Conservation (phyloP, 2,113 vertebrate species). For the Blennius ocellaris region DNA sequence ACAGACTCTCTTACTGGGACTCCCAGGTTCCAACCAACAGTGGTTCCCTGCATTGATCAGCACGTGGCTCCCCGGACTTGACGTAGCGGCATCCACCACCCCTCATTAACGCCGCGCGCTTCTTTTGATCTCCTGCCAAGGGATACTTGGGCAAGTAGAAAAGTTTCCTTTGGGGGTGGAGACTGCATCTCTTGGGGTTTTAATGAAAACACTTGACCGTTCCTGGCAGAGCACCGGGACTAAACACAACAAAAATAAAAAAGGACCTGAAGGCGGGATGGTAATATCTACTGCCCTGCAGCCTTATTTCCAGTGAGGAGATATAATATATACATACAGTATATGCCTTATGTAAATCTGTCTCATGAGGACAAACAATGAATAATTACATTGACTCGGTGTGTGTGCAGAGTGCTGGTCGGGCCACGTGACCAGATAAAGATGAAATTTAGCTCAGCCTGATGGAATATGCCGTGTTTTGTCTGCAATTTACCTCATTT, state of each 20-base stretch:
- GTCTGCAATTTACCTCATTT: constrained; percentile 47
- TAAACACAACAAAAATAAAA: constrained; percentile 48
- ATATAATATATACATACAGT: constrained; percentile 22
- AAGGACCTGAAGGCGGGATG: constrained; percentile 46
- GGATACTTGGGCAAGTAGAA: constrained; percentile 49
- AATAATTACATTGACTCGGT: constrained; percentile 46
- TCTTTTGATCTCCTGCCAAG: constrained; percentile 56
- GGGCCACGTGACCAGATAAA: constrained; percentile 26
- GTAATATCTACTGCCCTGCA: constrained; percentile 32
- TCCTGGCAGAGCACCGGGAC: constrained; percentile 25
- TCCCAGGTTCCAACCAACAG: background rate
- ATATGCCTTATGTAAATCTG: constrained; percentile 32
- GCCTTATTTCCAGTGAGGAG: constrained; percentile 25
- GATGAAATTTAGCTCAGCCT: constrained; percentile 46
- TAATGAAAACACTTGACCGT: constrained; percentile 56
- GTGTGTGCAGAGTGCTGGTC: constrained; percentile 11
- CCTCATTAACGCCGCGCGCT: constrained; percentile 49
- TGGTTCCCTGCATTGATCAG: constrained; percentile 31
- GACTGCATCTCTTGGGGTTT: constrained; percentile 53
- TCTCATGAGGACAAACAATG: constrained; percentile 49
- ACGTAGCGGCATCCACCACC: background rate
- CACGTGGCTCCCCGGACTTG: constrained; percentile 5
- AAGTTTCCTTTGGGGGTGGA: constrained; percentile 53
- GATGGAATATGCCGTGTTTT: constrained; percentile 41
- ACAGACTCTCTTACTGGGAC: too few species aligned